A percentile compares a stretch with the other conserved stretches of the same genome.
These are phyloP conservation scores for Manis javanica DNA, from an alignment of 2,797 vertebrate genomes.

Conservation along the genomic window DNA sequence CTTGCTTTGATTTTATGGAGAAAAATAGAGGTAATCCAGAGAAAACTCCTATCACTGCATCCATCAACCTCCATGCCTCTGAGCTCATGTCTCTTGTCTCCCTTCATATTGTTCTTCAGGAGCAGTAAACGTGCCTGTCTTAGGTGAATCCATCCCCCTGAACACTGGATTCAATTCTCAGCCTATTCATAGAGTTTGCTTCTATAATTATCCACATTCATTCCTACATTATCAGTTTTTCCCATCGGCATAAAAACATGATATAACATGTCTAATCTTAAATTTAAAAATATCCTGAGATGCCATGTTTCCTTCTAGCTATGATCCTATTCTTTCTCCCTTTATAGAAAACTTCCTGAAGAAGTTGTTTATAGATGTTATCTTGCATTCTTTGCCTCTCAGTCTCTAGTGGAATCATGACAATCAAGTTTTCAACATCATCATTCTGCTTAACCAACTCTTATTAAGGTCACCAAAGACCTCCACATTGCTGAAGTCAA, in stretches of 20 bases:
- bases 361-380: not conserved
- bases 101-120: not conserved
- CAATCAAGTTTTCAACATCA: not conserved
- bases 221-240: conserved; percentile 3
- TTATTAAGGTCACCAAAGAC: not conserved
- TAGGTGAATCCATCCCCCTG: not conserved
- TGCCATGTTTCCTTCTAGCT: not conserved
- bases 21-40: not conserved
- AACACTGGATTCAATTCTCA: not conserved
- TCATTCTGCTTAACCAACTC: not conserved
- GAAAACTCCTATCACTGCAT: not conserved
- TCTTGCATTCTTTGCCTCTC: not conserved
- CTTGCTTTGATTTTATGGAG: conserved; percentile 18
- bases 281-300: not conserved
- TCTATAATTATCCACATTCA: not conserved
- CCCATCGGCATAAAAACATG: conserved; percentile 1
- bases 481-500: not conserved
- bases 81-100: not conserved
- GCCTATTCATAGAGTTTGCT: not conserved
- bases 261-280: not conserved
- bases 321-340: not conserved
- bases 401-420: not conserved
- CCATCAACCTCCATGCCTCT: not conserved
- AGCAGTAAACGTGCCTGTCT: not conserved
- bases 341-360: conserved; percentile 22